Evolutionary conservation across 2,113 vertebrate species (phyloP).

Genomic region (Nibea coibor): DNA sequence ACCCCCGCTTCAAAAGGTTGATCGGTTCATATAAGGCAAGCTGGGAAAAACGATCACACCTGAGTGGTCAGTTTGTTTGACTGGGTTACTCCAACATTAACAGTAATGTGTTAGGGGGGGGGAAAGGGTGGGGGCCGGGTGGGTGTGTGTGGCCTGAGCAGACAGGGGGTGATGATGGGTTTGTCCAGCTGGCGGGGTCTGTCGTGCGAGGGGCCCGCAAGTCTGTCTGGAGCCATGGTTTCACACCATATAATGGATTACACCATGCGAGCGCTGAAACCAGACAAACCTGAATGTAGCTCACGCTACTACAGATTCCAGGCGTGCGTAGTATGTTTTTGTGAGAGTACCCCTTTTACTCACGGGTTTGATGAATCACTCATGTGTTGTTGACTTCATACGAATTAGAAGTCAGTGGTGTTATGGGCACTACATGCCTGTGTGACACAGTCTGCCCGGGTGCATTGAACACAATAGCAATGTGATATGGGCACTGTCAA

Average conservation of each 20-base stretch:
- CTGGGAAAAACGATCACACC: constrained; percentile 48
- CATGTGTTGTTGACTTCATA: constrained; percentile 63
- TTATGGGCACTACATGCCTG: constrained; percentile 56
- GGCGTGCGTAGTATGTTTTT: constrained; percentile 5
- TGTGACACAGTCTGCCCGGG: constrained; percentile 61
- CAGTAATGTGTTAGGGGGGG: constrained; percentile 58
- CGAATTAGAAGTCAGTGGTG: constrained; percentile 57
- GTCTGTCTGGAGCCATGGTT: constrained; percentile 62
- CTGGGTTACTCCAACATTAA: constrained; percentile 60
- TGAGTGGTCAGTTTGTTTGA: constrained; percentile 55
- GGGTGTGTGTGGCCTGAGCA: constrained; percentile 29
- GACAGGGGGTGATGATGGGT: constrained; percentile 59
- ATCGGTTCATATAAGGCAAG: constrained; percentile 5
- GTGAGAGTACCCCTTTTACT: constrained; percentile 31
- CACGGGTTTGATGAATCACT: constrained; percentile 48
- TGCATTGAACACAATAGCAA: constrained; percentile 63
- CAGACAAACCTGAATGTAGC: constrained; percentile 65
- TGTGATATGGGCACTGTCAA: constrained; percentile 73
- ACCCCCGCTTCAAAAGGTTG: constrained; percentile 31
- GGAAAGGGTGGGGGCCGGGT: constrained; percentile 6
- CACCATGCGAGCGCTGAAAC: constrained; percentile 54
- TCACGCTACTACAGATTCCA: constrained; percentile 14
- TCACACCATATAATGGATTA: constrained; percentile 65
- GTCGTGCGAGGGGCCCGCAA: constrained; percentile 51
- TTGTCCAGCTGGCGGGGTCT: constrained; percentile 76